Base-by-base conservation (phyloP, 2,113 vertebrate species). In the Etheostoma spectabile region DNA sequence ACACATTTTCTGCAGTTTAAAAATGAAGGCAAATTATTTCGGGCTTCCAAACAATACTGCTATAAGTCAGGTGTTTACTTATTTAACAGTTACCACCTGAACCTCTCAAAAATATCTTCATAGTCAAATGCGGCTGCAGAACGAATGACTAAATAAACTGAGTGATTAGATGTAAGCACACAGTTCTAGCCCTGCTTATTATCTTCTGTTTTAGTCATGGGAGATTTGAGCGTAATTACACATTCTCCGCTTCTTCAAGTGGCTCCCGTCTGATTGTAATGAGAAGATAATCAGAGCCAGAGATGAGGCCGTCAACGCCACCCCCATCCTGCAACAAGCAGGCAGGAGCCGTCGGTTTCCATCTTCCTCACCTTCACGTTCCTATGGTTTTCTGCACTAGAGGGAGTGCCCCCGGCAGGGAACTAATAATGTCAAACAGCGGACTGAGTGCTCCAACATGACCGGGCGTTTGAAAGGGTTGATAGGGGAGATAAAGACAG, bases 241-340 rank as follows among this genome's bases (percentile, higher is more conserved):
- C 83, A 90, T 91, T 89, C 88, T 86, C 74, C 84, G 91, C 87
- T 90, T 86, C 87, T 55, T 87, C 68, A 42, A 93, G 91, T 91
- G 86, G 69, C 89, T 93, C 85, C 81, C 57, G 74, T 88, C 86
- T 94, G 94, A 95, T 93, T 94, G 92, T 94, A 93, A 94, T 93
- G 92, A 93, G 92, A 90, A 91, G 91, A 93, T 95, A 95, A 94
- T 94, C 94, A 94, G 89, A 88, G 88, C 49, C 88, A 86, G 87
- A 92, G 92, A 95, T 95, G 94, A 94, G 89, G 80, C 81, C 82
- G 84, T 94, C 93, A 92, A 87, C 81, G 60, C 85, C 52, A 22
- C 65, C 74, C 60, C 60, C 79, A 78, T 71, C 61, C 86, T 21
- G 71, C n/a, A 14, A 76, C 0, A n/a, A 88, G 85, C 83, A 92